A percentile compares a stretch with the other conserved stretches of the same genome.
Conservation (phyloP, 53 echinoderm and acorn worm species). For the Echinometra lucunter region DNA sequence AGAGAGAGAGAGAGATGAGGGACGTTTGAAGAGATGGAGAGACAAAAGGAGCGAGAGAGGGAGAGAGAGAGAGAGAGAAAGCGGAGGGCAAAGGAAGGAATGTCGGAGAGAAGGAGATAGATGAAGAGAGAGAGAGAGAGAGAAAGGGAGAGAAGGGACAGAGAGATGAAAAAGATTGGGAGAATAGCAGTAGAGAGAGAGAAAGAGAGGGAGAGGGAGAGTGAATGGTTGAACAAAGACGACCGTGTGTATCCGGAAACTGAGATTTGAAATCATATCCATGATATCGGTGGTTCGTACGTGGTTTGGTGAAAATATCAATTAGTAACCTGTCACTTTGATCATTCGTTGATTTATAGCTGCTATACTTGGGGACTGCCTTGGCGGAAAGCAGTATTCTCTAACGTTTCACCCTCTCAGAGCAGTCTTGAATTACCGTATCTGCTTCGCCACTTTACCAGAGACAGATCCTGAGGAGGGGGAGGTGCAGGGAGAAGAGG, state of each 20-base stretch:
- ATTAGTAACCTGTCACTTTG: not conserved
- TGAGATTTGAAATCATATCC: not conserved
- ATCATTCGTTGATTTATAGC: not conserved
- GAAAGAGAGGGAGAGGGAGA: not conserved
- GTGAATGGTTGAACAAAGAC: not conserved
- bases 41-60: not conserved
- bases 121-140: too few relatives aligned
- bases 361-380: not conserved
- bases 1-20: not conserved
- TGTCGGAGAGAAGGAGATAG: not conserved
- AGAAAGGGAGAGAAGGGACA: too few relatives aligned
- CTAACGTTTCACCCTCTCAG: slow-evolving; percentile 7
- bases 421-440: not conserved
- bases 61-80: not conserved
- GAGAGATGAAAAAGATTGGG: not conserved
- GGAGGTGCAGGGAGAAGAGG: too few relatives aligned
- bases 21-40: not conserved
- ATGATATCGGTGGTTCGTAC: not conserved
- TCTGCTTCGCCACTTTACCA: not conserved
- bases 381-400: not conserved
- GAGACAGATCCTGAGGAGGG: too few relatives aligned
- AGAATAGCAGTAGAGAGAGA: not conserved
- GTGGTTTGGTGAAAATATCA: not conserved
- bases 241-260: not conserved
- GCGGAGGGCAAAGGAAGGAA: too few relatives aligned